Percentiles rank a stretch among this genome's conserved stretches.
These are phyloP conservation scores for Bradypus variegatus DNA, from an alignment of 2,797 vertebrate species.

Conservation along the genomic window DNA sequence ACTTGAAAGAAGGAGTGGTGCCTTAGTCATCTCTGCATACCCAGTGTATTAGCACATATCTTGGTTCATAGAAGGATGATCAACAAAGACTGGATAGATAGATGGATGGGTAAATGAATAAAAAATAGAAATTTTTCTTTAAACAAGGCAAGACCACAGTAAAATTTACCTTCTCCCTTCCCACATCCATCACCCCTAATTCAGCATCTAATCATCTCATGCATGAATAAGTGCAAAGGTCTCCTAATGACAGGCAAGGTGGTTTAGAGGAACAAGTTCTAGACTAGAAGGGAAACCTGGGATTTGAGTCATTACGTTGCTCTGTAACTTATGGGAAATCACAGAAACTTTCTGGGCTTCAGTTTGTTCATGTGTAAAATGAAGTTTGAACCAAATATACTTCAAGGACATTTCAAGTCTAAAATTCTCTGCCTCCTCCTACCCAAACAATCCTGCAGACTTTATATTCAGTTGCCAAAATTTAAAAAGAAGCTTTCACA, in stretches of 20 bases:
- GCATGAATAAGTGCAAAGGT: background rate
- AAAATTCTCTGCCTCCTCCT: constrained; percentile 35
- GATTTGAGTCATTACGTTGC: background rate
- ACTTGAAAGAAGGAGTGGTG: background rate
- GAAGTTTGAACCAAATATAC: constrained; percentile 20
- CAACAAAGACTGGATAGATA: background rate
- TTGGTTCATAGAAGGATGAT: background rate
- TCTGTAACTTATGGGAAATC: background rate
- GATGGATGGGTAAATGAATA: background rate
- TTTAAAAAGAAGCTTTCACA: constrained; percentile 50
- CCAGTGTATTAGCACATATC: background rate
- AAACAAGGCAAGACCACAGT: background rate
- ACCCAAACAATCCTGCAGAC: constrained; percentile 40
- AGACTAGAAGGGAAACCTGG: background rate
- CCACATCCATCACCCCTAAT: background rate
- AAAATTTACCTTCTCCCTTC: background rate
- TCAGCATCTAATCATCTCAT: background rate
- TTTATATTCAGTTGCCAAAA: constrained; percentile 37
- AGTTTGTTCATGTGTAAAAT: background rate
- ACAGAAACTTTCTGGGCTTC: background rate
- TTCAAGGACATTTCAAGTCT: constrained; percentile 33
- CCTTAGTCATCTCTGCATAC: background rate
- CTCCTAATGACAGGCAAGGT: background rate
- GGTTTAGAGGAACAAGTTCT: background rate
- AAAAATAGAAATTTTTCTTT: background rate